Percentiles rank a stretch among this genome's conserved stretches.
These are phyloP conservation scores for Sminthopsis crassicaudata DNA, from an alignment of 2,113 vertebrate genomes.

Conservation along the genomic window DNA sequence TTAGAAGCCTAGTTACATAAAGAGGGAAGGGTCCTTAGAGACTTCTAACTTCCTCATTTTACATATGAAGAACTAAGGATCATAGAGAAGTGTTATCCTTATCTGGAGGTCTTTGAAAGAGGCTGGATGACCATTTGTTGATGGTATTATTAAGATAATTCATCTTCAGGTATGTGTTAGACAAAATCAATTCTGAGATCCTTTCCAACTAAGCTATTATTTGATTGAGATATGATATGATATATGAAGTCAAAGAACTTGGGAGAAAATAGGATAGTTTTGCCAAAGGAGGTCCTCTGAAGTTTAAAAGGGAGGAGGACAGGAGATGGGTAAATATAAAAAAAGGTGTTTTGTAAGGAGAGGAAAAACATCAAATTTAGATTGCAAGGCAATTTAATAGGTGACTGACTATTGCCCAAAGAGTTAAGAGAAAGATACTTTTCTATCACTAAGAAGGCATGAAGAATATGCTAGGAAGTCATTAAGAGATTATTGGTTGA, in stretches of 20 bases:
- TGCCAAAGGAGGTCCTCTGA: not conserved
- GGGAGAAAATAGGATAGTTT: not conserved
- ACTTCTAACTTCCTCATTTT: not conserved
- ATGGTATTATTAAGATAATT: not conserved
- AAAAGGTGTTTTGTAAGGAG: not conserved
- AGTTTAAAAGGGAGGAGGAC: not conserved
- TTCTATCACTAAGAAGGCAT: not conserved
- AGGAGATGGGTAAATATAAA: not conserved
- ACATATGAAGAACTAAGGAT: not conserved
- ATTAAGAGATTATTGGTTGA: not conserved
- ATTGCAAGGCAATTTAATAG: not conserved
- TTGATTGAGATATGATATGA: not conserved
- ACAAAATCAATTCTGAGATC: not conserved
- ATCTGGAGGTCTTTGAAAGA: not conserved
- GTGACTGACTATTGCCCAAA: not conserved
- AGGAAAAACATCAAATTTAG: not conserved
- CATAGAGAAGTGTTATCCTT: not conserved
- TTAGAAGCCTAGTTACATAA: not conserved
- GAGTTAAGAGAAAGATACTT: not conserved
- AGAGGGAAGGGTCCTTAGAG: not conserved
- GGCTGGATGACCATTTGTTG: not conserved
- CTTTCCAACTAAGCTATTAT: not conserved
- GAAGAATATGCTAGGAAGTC: not conserved
- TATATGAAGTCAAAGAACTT: not conserved
- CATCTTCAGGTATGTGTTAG: not conserved